Base-by-base conservation (phyloP, 2,888 invertebrate species). In the Heterodera filipjevi region DNA sequence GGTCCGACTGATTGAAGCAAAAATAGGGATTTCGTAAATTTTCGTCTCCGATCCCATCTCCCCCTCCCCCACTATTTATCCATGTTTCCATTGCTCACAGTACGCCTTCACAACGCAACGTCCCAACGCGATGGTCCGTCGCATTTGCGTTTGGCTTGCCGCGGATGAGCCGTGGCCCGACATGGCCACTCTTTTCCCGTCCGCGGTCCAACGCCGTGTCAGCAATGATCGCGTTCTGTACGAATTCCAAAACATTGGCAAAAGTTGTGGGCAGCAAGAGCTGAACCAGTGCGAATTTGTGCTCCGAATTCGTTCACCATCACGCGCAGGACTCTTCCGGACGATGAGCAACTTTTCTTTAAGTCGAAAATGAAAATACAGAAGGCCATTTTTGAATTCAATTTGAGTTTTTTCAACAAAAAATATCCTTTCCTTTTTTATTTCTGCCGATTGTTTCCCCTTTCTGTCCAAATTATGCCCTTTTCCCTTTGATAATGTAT, bases 301-400 rank as follows among this genome's bases (percentile, higher is more conserved):
- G 33, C 66, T 66, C 14, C 22, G 66, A 8, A 66, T 66, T 33
- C 30, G 66, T 16, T 27, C 66, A 19, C 66, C 66, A 8, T 66
- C 66, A 27, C 22, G 66, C 12, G 30, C 30, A 1, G 12, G 5
- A 10, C 22, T 66, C 16, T 66, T 66, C 30, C 66, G 66, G 14
- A 10, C 30, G 27, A 66, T 66, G 66, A 66, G 66, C 66, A 33
- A 66, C 16, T 66, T 66, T 66, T 66, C 66, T 27, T 32, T 66
- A 30, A 66, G 66, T 19, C 66, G 66, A 32, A 66, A 33, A 33
- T 66, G 66, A 66, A 14, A 66, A 66, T 66, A 27, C 66, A 66
- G 27, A 30, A 30, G 27, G 16, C 53, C 16, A 53, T 53, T 53
- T 53, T 39, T 39, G 39, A 10, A 39, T 39, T 2, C 39, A 39